Conservation (phyloP, 2,888 invertebrate genomes). For the Heliconius aoede region DNA sequence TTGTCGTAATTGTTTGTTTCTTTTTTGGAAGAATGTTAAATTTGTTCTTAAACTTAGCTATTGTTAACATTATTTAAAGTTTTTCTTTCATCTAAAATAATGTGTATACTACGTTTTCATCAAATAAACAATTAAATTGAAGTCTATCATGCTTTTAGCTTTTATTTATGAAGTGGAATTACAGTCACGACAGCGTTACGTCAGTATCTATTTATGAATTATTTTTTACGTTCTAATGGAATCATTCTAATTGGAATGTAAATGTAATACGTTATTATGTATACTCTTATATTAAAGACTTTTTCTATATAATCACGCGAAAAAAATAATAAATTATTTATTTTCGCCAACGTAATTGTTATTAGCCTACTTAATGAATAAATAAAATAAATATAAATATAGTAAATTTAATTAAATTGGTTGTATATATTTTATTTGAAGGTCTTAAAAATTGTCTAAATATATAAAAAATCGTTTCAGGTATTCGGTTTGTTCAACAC, state of each 20-base stretch:
- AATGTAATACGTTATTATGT: background rate
- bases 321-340: background rate
- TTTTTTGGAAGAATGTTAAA: background rate
- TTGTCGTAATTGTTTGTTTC: background rate
- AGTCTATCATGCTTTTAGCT: slow-evolving; percentile 28
- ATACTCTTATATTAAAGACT: background rate
- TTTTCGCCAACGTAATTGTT: background rate
- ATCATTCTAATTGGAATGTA: background rate
- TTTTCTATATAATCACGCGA: background rate
- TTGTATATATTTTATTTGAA: background rate
- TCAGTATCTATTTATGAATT: background rate
- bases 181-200: background rate
- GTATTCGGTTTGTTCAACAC: slow-evolving; percentile 93
- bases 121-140: slow-evolving; percentile 27
- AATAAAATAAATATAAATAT: no score
- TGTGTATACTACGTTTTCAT: background rate
- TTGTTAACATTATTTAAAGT: background rate
- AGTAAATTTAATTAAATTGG: no score
- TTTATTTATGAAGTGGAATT: slow-evolving; percentile 22
- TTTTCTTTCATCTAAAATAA: background rate
- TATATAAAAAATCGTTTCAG: slow-evolving; percentile 69
- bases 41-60: background rate
- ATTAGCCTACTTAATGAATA: no score
- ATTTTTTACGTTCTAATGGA: background rate
- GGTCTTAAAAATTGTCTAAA: background rate